Evolutionary conservation across 2,888 invertebrate species (phyloP).

Genomic region (Steinernema scapterisci): DNA sequence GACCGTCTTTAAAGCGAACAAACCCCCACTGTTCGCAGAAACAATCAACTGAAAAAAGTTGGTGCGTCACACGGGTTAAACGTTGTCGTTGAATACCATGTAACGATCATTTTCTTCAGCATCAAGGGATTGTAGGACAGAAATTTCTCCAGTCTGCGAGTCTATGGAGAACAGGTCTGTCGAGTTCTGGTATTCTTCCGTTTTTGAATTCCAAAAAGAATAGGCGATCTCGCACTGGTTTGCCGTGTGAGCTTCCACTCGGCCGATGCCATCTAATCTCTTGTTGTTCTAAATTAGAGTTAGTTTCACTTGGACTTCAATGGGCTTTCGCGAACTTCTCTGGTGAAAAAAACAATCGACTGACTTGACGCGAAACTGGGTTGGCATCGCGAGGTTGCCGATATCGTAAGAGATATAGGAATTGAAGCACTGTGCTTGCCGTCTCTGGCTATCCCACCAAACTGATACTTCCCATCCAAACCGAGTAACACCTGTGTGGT

Average conservation of each 20-base stretch:
- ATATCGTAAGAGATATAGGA: slow-evolving; percentile 3
- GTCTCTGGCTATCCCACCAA: background rate
- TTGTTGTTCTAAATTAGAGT: background rate
- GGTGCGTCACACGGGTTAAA: background rate
- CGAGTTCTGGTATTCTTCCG: background rate
- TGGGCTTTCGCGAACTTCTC: background rate
- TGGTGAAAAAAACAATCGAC: slow-evolving; percentile 12
- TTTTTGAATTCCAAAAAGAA: slow-evolving; percentile 11
- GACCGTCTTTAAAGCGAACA: background rate
- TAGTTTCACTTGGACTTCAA: background rate
- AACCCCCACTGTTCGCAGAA: background rate
- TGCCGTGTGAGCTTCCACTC: background rate
- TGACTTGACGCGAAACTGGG: background rate
- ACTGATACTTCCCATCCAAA: slow-evolving; percentile 21
- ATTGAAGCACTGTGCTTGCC: slow-evolving; percentile 17
- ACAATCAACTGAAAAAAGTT: background rate
- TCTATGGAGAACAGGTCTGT: background rate
- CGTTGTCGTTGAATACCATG: background rate
- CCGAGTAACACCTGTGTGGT: background rate
- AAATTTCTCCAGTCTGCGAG: background rate
- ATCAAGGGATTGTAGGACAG: background rate
- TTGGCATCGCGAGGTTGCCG: slow-evolving; percentile 12
- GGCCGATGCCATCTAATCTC: background rate
- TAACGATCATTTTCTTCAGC: slow-evolving; percentile 17
- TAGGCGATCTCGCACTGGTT: background rate